Evolutionary conservation across 2,888 invertebrate genomes (phyloP).

Genomic region (Phaonia tiefii): DNA sequence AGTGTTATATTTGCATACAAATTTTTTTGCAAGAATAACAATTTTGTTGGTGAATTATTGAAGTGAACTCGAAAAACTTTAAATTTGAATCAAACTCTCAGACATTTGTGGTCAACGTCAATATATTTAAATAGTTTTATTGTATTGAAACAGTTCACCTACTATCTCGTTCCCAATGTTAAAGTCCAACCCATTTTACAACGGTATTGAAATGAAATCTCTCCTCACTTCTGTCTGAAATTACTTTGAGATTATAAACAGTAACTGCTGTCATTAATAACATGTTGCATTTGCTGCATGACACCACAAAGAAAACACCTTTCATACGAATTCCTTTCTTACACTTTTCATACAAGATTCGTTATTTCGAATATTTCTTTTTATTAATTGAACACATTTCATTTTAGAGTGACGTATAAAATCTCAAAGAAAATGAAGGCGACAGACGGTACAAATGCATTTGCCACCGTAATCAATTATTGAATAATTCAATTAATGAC

Average conservation of each 20-base stretch:
- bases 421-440: background rate
- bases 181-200: too few species aligned
- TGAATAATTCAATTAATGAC: conserved; percentile 65
- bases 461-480: conserved; percentile 58
- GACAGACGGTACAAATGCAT: background rate
- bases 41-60: too few species aligned
- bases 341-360: background rate
- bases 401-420: background rate
- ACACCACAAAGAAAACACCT: conserved; percentile 19
- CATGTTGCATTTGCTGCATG: background rate
- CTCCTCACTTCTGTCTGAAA: background rate
- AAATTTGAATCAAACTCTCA: too few species aligned
- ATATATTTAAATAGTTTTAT: too few species aligned
- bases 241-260: background rate
- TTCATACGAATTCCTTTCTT: conserved; percentile 2
- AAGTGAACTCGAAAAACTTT: too few species aligned
- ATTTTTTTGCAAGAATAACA: too few species aligned
- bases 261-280: conserved; percentile 7
- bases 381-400: conserved; percentile 20
- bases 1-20: too few species aligned
- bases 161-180: too few species aligned
- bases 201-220: background rate
- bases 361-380: background rate
- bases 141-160: too few species aligned
- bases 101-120: too few species aligned